Evolutionary conservation across 2,888 invertebrate species (phyloP), one percentile per base, ranked within the genome.

Genomic region (Cataglyphis cursor): DNA sequence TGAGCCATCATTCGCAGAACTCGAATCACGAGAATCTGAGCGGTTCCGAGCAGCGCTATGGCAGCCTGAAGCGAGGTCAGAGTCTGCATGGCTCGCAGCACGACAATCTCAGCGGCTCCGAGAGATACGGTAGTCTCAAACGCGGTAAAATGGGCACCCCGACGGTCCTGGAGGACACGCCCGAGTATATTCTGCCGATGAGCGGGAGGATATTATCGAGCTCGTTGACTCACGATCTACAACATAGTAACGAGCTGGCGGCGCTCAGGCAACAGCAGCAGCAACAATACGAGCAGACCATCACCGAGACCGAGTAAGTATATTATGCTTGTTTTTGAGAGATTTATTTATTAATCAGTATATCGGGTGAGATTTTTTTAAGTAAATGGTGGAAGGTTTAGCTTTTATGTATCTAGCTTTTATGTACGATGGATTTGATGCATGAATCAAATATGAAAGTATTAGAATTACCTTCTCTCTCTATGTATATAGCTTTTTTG

Each of bases 281-380:
- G 70, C 94, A 94, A 83, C 93, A 94, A 81, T 94, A 94, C 44
- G 94, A 94, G 21, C 95, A 95, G 72, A 92, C 93, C 0, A 95
- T 95, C 90, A 94, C 95, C 82, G 95, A 95, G 94, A 94, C 95
- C 83, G 95, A 95, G 95, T 95, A 82, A 93, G 94, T 93, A 85
- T 28, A 18, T 74, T 10, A 18, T 6, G 15, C 9, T 75, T 65
- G 21, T 18, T 12, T 51, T 76, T 35, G 48, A 41, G 8, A n/a
- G 3, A 41, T 61, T 64, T 64, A 38, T 48, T 38, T 31, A 44
- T 48, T 15, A 35, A 48, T 54, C 9, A 24, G 9, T 44, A 57
- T 28, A 57, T 28, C 15, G 73, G 44, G 8, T 41, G 38, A 10
- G 5, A 2, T 35, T 64, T 76, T 57, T 54, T 12, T 35, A 54